These are phyloP conservation scores for Euura lappo DNA, from an alignment of 1,140 invertebrate genomes.

Conservation along the genomic window DNA sequence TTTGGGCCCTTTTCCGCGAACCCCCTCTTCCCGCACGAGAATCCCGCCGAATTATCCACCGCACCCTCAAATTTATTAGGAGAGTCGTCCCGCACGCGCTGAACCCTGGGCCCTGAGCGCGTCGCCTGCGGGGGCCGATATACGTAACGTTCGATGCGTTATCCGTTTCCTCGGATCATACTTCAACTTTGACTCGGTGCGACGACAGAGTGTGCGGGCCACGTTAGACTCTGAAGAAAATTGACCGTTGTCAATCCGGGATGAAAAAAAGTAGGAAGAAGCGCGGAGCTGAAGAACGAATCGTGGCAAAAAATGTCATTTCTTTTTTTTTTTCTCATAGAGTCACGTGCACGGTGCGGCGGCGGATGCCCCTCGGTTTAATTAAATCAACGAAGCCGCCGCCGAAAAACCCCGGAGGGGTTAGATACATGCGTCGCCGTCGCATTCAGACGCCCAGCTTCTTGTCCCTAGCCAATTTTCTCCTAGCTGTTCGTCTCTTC, in stretches of 20 bases:
- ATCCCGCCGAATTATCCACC: not conserved
- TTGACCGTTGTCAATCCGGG: not conserved
- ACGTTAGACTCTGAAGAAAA: not conserved
- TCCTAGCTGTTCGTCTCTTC: not conserved
- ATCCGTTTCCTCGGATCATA: too few species aligned
- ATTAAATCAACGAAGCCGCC: not conserved
- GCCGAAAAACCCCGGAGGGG: not conserved
- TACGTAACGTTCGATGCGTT: too few species aligned
- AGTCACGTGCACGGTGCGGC: not conserved
- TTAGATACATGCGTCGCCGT: not conserved
- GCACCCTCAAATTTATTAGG: not conserved
- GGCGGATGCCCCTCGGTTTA: not conserved
- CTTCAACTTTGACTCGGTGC: too few species aligned
- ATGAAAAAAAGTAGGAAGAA: not conserved
- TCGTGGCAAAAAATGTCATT: not conserved
- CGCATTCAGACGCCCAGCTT: constrained; percentile 3
- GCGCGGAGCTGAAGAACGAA: not conserved
- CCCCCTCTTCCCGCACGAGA: not conserved
- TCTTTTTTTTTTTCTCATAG: not conserved
- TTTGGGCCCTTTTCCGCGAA: not conserved
- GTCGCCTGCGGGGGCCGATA: not conserved
- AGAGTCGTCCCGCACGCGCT: not conserved
- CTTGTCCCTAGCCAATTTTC: constrained; percentile 6
- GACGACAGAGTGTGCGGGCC: too few species aligned
- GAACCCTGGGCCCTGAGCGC: not conserved